These are phyloP conservation scores for Pandemis cinnamomeana DNA, from an alignment of 2,888 invertebrate genomes.

Conservation along the genomic window DNA sequence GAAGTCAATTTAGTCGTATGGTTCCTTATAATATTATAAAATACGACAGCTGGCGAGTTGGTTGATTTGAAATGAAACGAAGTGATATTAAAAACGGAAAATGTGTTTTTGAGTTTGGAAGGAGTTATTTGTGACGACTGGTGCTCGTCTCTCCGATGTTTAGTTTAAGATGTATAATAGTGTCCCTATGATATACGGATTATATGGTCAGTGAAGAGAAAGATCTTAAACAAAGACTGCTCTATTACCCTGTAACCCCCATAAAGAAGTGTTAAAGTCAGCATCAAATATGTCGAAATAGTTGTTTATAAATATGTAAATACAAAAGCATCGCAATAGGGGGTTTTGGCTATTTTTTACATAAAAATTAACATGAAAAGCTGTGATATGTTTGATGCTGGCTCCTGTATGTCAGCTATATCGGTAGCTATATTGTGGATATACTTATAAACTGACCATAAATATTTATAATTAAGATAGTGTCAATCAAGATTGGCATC, in stretches of 20 bases:
- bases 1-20: no score
- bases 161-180: slow-evolving; percentile 25
- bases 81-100: slow-evolving; percentile 4
- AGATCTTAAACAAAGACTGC: slow-evolving; percentile 11
- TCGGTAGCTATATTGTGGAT: neutral
- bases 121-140: slow-evolving; percentile 13
- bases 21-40: no score
- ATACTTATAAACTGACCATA: slow-evolving; percentile 26
- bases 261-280: neutral
- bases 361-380: neutral
- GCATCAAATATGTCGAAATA: neutral
- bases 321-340: neutral
- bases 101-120: neutral
- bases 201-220: slow-evolving; percentile 12
- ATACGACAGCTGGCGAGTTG: no score
- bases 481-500: slow-evolving; percentile 27
- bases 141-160: slow-evolving; percentile 16
- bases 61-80: neutral
- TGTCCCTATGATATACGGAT: slow-evolving; percentile 6
- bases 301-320: neutral
- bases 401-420: neutral
- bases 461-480: slow-evolving; percentile 18
- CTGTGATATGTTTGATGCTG: neutral
- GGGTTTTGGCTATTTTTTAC: neutral
- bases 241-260: neutral